Evolutionary conservation across 2,888 invertebrate species (phyloP).

Genomic region (Ferrisia virgata): DNA sequence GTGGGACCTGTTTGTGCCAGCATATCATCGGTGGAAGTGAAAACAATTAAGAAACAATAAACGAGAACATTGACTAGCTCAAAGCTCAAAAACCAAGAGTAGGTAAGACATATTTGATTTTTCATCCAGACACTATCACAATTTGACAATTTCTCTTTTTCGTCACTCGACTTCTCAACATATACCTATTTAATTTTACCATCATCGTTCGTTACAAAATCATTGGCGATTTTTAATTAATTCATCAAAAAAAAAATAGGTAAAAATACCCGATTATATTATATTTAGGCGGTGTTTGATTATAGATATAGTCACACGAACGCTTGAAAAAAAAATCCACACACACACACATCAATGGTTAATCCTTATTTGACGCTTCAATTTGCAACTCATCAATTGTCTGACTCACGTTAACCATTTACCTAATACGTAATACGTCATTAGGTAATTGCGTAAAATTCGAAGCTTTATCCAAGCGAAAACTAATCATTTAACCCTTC

Average conservation of each 20-base stretch:
- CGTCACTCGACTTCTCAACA: too few relatives aligned
- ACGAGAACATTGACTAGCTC: too few relatives aligned
- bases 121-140: too few relatives aligned
- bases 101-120: too few relatives aligned
- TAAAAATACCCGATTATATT: neutral
- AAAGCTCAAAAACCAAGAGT: too few relatives aligned
- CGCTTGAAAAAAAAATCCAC: neutral
- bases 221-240: neutral
- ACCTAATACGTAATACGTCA: neutral
- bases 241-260: neutral
- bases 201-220: too few relatives aligned
- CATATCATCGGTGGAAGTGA: too few relatives aligned
- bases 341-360: too few relatives aligned
- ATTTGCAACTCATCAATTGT: conserved; percentile 15
- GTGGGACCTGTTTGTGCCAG: too few relatives aligned
- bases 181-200: too few relatives aligned
- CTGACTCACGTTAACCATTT: neutral
- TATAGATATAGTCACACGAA: neutral
- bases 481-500: conserved; percentile 15
- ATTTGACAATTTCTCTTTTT: too few relatives aligned
- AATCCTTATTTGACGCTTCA: neutral
- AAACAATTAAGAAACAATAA: too few relatives aligned
- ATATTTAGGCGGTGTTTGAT: neutral
- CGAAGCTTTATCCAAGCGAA: neutral
- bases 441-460: conserved; percentile 15